Evolutionary conservation across 2,888 invertebrate species (phyloP).

Genomic region (Bellardia pandia): DNA sequence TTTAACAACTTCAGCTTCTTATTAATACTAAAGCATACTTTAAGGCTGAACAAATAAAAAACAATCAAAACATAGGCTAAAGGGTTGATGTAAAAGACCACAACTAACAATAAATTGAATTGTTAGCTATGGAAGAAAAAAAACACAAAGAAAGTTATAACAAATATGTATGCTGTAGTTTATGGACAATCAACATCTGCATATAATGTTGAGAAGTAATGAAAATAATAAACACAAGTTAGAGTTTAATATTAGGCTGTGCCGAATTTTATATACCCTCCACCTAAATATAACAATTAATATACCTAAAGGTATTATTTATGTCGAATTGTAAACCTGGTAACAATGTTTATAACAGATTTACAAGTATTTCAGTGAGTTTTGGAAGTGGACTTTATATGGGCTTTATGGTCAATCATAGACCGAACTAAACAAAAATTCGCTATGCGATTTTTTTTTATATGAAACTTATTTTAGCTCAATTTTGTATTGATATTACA

Average conservation of each 20-base stretch:
- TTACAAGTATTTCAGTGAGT: too few relatives aligned
- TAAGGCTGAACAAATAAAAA: slow-evolving; percentile 24
- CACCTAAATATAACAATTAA: too few relatives aligned
- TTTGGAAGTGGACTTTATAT: too few relatives aligned
- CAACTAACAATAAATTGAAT: slow-evolving; percentile 52
- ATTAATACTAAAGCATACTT: slow-evolving; percentile 11
- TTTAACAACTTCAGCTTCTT: slow-evolving; percentile 5
- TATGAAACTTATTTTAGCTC: too few relatives aligned
- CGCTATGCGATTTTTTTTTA: too few relatives aligned
- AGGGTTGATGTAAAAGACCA: slow-evolving; percentile 3
- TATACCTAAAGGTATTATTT: too few relatives aligned
- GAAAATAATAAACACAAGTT: slow-evolving; percentile 33
- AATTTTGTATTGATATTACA: too few relatives aligned
- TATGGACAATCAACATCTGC: slow-evolving; percentile 60
- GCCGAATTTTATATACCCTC: too few relatives aligned
- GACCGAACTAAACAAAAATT: too few relatives aligned
- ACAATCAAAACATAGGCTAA: neutral
- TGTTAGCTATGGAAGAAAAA: neutral
- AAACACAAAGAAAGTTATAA: slow-evolving; percentile 15
- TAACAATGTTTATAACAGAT: too few relatives aligned
- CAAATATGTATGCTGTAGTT: slow-evolving; percentile 19
- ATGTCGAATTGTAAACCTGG: too few relatives aligned
- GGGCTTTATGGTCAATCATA: neutral
- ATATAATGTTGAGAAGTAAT: slow-evolving; percentile 51
- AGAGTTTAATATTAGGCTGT: too few relatives aligned